Percentiles rank a stretch among this genome's conserved stretches.
These are phyloP conservation scores for Champsocephalus esox DNA, from an alignment of 2,797 vertebrate species.

Conservation along the genomic window DNA sequence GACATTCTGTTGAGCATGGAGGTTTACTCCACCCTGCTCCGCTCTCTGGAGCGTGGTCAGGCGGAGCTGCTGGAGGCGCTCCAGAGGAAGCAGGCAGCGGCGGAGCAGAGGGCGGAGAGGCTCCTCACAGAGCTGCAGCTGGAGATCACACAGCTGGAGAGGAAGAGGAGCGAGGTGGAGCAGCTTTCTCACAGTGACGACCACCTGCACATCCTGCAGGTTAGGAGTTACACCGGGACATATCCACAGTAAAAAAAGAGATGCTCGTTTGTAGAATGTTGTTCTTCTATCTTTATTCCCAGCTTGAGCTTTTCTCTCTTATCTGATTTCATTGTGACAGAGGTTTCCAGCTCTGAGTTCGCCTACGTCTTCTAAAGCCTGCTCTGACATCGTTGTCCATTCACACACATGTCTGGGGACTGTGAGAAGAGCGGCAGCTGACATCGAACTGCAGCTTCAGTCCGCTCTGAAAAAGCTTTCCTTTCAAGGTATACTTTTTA, in stretches of 20 bases:
- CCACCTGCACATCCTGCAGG: slow-evolving; percentile 78
- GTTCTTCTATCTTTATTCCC: background rate
- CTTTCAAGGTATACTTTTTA: slow-evolving; percentile 59
- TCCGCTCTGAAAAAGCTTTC: slow-evolving; percentile 58
- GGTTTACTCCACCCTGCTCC: slow-evolving; percentile 67
- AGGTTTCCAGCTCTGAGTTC: slow-evolving; percentile 63
- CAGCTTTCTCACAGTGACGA: slow-evolving; percentile 74
- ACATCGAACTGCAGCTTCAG: slow-evolving; percentile 56
- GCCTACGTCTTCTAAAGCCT: slow-evolving; percentile 40
- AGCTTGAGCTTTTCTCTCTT: background rate
- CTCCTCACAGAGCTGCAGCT: slow-evolving; percentile 72
- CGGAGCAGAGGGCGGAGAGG: slow-evolving; percentile 63
- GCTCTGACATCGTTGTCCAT: slow-evolving; percentile 62
- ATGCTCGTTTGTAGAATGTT: background rate
- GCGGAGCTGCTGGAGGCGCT: slow-evolving; percentile 65
- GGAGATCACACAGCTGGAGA: slow-evolving; percentile 74
- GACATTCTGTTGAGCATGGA: slow-evolving; percentile 65
- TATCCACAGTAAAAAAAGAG: background rate
- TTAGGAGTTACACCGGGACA: slow-evolving; percentile 11
- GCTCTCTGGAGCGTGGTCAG: slow-evolving; percentile 65
- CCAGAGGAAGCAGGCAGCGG: slow-evolving; percentile 69
- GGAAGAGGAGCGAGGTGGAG: slow-evolving; percentile 69
- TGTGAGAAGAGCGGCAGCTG: slow-evolving; percentile 59
- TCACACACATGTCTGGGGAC: slow-evolving; percentile 69
- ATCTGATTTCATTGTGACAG: slow-evolving; percentile 50